Conservation (phyloP, 2,797 vertebrate species). For the Hydrolagus colliei region DNA sequence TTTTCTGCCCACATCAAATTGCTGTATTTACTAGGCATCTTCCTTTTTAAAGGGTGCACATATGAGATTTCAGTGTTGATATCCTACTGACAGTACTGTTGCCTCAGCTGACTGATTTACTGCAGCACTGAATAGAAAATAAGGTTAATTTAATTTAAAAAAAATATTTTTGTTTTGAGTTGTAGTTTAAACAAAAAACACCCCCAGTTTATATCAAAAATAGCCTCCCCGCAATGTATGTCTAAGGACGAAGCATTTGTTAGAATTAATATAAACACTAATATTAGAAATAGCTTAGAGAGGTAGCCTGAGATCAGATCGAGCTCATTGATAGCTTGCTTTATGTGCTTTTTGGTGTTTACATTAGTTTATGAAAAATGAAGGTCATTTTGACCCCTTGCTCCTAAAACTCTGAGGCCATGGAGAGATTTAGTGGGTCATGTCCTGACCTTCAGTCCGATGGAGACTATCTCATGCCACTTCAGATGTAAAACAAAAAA, state of each 20-base stretch:
- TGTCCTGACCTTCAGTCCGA: slow-evolving; percentile 30
- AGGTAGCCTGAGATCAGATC: slow-evolving; percentile 15
- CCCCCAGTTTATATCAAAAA: background rate
- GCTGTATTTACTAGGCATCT: too few relatives aligned
- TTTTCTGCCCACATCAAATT: too few relatives aligned
- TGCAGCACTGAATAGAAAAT: background rate
- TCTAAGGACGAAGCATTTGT: background rate
- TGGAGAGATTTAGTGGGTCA: slow-evolving; percentile 26
- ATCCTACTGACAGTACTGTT: background rate
- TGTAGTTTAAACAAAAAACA: background rate
- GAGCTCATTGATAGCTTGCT: background rate
- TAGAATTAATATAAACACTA: background rate
- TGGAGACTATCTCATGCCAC: slow-evolving; percentile 21
- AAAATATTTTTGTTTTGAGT: background rate
- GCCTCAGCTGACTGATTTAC: background rate
- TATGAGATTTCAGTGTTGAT: background rate
- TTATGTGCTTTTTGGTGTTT: slow-evolving; percentile 31
- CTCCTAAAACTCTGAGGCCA: slow-evolving; percentile 27
- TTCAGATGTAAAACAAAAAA: slow-evolving; percentile 11
- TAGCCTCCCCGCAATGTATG: background rate
- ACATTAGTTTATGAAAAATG: slow-evolving; percentile 32
- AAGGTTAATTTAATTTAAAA: background rate
- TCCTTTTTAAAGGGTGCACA: background rate
- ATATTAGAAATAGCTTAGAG: background rate
- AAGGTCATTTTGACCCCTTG: slow-evolving; percentile 28